Conservation (phyloP, 2,797 vertebrate genomes). For the Hoplostethus atlanticus region DNA sequence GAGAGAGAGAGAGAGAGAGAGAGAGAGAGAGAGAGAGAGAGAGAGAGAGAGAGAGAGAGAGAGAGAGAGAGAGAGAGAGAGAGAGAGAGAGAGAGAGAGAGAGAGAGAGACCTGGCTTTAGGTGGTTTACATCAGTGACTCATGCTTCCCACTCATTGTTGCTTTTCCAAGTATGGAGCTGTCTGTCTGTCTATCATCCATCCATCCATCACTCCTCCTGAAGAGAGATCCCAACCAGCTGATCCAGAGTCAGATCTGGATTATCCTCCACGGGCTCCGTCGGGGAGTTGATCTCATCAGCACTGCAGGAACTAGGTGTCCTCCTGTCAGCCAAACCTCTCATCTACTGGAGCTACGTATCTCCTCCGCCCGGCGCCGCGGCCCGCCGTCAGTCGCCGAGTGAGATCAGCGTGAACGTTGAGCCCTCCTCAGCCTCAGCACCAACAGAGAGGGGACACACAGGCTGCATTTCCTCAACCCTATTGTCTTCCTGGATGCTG, state of each 20-base stretch:
- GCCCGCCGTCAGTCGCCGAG: slow-evolving; percentile 53
- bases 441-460: slow-evolving; percentile 26
- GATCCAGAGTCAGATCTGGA: too few relatives aligned
- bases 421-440: slow-evolving; percentile 33
- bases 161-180: slow-evolving; percentile 3
- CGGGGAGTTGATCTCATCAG: slow-evolving; percentile 9
- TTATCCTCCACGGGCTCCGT: not conserved
- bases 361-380: slow-evolving; percentile 33
- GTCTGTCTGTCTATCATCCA: not conserved
- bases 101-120: too few relatives aligned
- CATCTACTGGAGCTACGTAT: slow-evolving; percentile 41
- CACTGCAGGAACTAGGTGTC: slow-evolving; percentile 9
- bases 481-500: slow-evolving; percentile 71
- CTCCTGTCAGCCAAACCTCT: slow-evolving; percentile 49
- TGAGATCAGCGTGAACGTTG: slow-evolving; percentile 64
- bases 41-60: too few relatives aligned
- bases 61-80: too few relatives aligned
- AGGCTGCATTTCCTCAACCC: slow-evolving; percentile 38
- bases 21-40: too few relatives aligned
- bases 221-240: too few relatives aligned
- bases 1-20: too few relatives aligned
- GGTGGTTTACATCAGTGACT: slow-evolving; percentile 13
- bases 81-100: too few relatives aligned
- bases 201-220: too few relatives aligned
- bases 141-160: slow-evolving; percentile 11